Percentiles rank a stretch among this genome's conserved stretches.
Evolutionary conservation across 2,797 vertebrate species (phyloP).

Genomic region (Forpus xanthops): DNA sequence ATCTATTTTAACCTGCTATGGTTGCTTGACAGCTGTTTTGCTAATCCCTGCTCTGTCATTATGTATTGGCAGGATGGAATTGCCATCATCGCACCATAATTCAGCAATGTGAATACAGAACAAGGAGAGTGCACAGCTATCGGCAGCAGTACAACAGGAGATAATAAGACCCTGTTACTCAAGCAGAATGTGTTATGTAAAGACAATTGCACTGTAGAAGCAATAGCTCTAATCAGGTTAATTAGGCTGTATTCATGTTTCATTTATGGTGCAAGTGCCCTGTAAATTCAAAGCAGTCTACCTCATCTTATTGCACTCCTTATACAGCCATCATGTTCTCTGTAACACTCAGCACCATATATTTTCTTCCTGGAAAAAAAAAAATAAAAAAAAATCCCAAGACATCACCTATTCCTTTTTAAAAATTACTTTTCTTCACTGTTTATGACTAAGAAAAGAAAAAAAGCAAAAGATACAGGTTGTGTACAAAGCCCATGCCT

Average conservation of each 20-base stretch:
- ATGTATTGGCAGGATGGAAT: slow-evolving; percentile 47
- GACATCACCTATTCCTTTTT: neutral
- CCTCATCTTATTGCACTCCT: slow-evolving; percentile 23
- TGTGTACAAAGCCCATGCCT: neutral
- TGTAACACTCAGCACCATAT: neutral
- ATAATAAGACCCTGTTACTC: slow-evolving; percentile 67
- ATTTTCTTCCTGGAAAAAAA: neutral
- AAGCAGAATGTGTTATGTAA: slow-evolving; percentile 66
- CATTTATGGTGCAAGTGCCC: slow-evolving; percentile 62
- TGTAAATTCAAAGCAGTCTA: slow-evolving; percentile 68
- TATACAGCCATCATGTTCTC: neutral
- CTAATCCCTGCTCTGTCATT: slow-evolving; percentile 59
- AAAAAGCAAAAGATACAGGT: neutral
- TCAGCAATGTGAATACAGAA: slow-evolving; percentile 45
- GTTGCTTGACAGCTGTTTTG: slow-evolving; percentile 41
- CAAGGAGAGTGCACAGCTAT: slow-evolving; percentile 19
- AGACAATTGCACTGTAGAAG: slow-evolving; percentile 65
- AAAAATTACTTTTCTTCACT: neutral
- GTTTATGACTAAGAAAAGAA: neutral
- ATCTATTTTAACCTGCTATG: slow-evolving; percentile 37
- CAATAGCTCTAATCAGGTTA: slow-evolving; percentile 75
- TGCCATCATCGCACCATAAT: slow-evolving; percentile 49
- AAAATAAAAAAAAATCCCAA: neutral
- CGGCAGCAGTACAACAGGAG: slow-evolving; percentile 39
- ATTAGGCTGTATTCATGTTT: slow-evolving; percentile 76